These are phyloP conservation scores for Thaumetopoea pityocampa DNA, from an alignment of 1,140 invertebrate species.

Conservation along the genomic window DNA sequence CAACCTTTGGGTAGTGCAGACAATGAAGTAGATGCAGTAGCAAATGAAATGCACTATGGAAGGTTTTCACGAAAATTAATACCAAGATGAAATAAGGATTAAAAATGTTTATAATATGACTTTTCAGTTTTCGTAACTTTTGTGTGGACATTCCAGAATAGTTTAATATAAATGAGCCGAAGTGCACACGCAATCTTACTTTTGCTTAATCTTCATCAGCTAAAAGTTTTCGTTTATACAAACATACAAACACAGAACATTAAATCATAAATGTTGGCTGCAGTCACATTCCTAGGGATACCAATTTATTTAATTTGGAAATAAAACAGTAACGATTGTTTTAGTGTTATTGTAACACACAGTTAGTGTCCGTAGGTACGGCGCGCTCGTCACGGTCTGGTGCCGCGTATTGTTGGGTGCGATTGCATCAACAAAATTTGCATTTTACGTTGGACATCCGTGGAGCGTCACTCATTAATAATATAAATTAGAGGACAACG, in stretches of 20 bases:
- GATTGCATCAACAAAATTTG: constrained; percentile 61
- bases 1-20: too few relatives aligned
- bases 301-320: constrained; percentile 8
- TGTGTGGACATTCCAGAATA: too few relatives aligned
- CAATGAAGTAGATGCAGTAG: too few relatives aligned
- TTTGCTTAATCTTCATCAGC: too few relatives aligned
- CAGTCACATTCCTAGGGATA: constrained; percentile 3
- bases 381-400: constrained; percentile 48
- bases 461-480: constrained; percentile 53
- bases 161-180: too few relatives aligned
- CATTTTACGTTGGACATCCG: constrained; percentile 49
- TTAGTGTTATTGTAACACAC: constrained; percentile 34
- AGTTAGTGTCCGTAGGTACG: constrained; percentile 28
- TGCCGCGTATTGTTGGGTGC: constrained; percentile 42
- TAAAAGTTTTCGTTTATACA: not conserved
- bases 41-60: too few relatives aligned
- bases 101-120: too few relatives aligned
- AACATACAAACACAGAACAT: constrained; percentile 5
- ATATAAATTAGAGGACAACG: constrained; percentile 36
- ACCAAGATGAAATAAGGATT: too few relatives aligned
- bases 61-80: too few relatives aligned
- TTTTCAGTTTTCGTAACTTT: too few relatives aligned
- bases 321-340: constrained; percentile 50
- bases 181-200: too few relatives aligned
- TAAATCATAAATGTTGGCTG: constrained; percentile 7